phyloP scores from a whole-genome alignment of 2,888 invertebrate genomes.

The Coecobrya sp. region DNA sequence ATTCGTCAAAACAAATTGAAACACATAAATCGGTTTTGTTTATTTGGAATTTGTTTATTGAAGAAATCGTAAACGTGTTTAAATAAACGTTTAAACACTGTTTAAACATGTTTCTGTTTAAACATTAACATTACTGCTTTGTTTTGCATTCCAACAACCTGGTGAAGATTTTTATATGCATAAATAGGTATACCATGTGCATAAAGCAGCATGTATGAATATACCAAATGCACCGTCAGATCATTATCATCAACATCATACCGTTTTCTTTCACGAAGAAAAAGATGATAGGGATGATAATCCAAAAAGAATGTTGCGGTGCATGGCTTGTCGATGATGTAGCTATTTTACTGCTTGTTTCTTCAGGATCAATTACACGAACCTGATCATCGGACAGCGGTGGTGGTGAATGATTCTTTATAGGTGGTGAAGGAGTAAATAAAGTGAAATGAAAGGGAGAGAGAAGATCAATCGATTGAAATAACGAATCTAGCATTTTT shows the following conservation, averaged over 20 bases:
- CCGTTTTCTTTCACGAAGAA: conserved; percentile 34
- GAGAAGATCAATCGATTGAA: conserved; percentile 52
- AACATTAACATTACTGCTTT: conserved; percentile 15
- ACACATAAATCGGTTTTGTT: too few relatives aligned
- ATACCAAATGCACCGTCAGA: conserved; percentile 22
- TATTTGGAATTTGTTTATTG: too few relatives aligned
- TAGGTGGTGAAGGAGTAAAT: conserved; percentile 37
- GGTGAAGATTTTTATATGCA: background rate
- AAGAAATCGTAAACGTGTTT: too few relatives aligned
- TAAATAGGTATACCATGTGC: background rate
- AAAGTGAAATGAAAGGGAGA: conserved; percentile 49
- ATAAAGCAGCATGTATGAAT: background rate
- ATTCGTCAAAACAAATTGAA: too few relatives aligned
- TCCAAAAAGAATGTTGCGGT: conserved; percentile 42
- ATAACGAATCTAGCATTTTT: conserved; percentile 50
- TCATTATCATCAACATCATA: conserved; percentile 41
- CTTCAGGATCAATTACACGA: conserved; percentile 77
- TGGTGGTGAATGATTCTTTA: conserved; percentile 37
- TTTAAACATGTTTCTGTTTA: too few relatives aligned
- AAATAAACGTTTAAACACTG: too few relatives aligned
- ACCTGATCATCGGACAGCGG: conserved; percentile 56
- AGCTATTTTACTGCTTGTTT: conserved; percentile 77
- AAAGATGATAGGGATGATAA: conserved; percentile 27
- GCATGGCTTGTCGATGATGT: conserved; percentile 48
- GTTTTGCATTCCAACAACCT: conserved; percentile 29